A percentile compares a stretch with the other conserved stretches of the same genome.
phyloP scores from a whole-genome alignment of 2,113 vertebrate species.

The Myanophis thanlyinensis region DNA sequence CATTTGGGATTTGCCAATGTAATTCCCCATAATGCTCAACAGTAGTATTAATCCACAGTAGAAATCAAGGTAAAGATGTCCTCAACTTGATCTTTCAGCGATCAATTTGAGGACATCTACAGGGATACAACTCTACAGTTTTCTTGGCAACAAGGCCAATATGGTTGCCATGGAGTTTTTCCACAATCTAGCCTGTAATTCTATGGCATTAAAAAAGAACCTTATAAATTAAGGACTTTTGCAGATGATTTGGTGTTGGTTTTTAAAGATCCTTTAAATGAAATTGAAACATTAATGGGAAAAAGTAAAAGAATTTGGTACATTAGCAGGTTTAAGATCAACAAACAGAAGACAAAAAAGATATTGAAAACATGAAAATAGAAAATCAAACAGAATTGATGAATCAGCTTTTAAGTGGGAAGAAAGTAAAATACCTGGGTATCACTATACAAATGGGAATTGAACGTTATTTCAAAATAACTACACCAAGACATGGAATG shows the following conservation, averaged over 20 bases:
- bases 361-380: too few species aligned
- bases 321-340: too few species aligned
- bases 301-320: neutral
- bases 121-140: neutral
- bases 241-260: neutral
- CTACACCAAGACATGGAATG: too few species aligned
- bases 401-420: too few species aligned
- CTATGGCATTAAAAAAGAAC: neutral
- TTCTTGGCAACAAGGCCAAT: neutral
- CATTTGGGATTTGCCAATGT: neutral
- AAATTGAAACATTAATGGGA: neutral
- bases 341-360: too few species aligned
- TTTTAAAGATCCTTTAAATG: neutral
- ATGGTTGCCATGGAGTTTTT: neutral
- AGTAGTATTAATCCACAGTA: neutral
- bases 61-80: neutral
- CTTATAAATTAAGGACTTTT: neutral
- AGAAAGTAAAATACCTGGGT: too few species aligned
- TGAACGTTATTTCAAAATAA: too few species aligned
- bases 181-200: neutral
- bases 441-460: too few species aligned
- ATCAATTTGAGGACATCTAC: neutral
- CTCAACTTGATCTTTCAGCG: neutral
- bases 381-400: too few species aligned
- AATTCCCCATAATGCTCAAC: neutral